Evolutionary conservation across 2,888 invertebrate genomes (phyloP), one percentile per base, ranked within the genome.

Genomic region (Xanthorhoe spadicearia): DNA sequence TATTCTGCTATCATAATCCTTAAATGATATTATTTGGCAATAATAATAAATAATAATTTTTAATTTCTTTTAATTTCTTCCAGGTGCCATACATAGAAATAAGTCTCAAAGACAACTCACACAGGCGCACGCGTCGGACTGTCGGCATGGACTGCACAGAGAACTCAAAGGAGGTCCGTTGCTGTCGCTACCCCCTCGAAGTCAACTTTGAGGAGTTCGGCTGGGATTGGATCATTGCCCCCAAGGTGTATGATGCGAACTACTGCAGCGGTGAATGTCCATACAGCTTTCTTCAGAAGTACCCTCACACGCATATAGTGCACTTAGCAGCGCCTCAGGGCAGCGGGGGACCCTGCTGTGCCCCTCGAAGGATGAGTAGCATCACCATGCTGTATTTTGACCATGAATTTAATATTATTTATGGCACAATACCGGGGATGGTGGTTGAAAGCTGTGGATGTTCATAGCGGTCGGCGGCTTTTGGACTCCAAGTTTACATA

Each of bases 171-270:
- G 97, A 98, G 81, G 95, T 95, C 32, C 94, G 97, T 53, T 99
- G 99, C 90, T 99, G 99, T 84, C 96, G 99, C 4, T 98, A 98
- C 88, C 98, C 98, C 0, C 94, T 99, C 51, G 96, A 96, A 13
- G 98, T 99, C 15, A 98, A 99, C 93, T 99, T 99, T 86, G 97
- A 97, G 76, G 96, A 96, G 82, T 98, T 99, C 83, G 98, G 98
- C 28, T 99, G 99, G 98, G 98, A 99, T 84, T 99, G 98, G 96
- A 97, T 99, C 79, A 98, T 99, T 66, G 98, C 98, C 0, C 99
- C 99, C 0, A 98, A 97, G 80, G 94, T 96, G 68, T 99, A 99
- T 93, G 97, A 97, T 81, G 99, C 99, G 7, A 98, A 98, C 91
- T 98, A 98, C 92, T 99, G 99, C 92, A 96, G 97, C 61, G 99